Conservation (phyloP, 2,113 vertebrate genomes). For the Patagioenas fasciata region DNA sequence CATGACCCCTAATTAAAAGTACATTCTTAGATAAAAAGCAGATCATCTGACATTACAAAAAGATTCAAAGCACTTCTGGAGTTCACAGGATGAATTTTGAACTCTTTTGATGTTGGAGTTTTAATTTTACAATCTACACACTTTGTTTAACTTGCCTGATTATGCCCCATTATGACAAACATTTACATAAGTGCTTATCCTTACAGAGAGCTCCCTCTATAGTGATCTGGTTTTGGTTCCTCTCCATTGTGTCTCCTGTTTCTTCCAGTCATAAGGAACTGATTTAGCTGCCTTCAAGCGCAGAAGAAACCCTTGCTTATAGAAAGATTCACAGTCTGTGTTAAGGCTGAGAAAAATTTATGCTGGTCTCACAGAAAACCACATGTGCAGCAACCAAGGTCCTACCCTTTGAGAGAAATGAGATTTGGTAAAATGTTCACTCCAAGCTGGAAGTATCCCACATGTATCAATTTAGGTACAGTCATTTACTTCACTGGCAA, state of each 20-base stretch:
- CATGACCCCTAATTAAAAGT: conserved; percentile 14
- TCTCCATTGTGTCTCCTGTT: background rate
- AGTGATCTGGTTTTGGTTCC: background rate
- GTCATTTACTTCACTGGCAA: background rate
- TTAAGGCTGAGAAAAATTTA: background rate
- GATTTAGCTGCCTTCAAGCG: background rate
- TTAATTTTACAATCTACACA: background rate
- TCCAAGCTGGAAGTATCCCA: background rate
- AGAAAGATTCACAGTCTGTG: background rate
- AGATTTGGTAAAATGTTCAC: background rate
- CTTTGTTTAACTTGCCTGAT: background rate
- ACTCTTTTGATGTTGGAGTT: background rate
- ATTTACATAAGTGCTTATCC: background rate
- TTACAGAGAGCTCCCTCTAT: background rate
- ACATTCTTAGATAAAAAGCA: background rate
- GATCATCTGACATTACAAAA: background rate
- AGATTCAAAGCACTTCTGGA: background rate
- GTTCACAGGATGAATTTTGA: background rate
- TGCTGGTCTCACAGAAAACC: background rate
- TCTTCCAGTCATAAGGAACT: background rate
- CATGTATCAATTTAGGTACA: background rate
- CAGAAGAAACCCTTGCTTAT: background rate
- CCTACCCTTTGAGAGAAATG: background rate
- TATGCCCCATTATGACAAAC: background rate
- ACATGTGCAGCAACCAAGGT: background rate